Conservation (phyloP, 2,113 vertebrate species). For the Nibea albiflora region DNA sequence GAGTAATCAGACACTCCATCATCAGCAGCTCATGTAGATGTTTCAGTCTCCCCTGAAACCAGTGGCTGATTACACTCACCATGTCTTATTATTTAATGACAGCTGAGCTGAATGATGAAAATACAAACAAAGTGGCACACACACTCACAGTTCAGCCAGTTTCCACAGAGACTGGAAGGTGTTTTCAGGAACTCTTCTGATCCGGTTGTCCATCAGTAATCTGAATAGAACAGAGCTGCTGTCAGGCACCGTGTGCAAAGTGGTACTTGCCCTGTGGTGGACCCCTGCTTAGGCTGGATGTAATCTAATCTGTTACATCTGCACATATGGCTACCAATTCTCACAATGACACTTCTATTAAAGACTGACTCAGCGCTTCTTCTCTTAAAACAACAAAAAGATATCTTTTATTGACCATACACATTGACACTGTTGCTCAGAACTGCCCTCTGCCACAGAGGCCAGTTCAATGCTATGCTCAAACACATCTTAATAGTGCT, state of each 20-base stretch:
- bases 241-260: conserved; percentile 25
- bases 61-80: background rate
- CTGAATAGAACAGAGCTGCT: conserved; percentile 52
- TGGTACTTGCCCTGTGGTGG: background rate
- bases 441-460: background rate
- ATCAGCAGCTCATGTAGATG: background rate
- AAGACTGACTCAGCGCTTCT: background rate
- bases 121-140: background rate
- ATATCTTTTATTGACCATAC: too few relatives aligned
- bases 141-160: conserved; percentile 83
- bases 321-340: background rate
- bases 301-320: background rate
- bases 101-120: background rate
- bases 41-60: background rate
- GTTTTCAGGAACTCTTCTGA: conserved; percentile 84
- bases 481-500: background rate
- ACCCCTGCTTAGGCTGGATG: conserved; percentile 5
- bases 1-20: background rate
- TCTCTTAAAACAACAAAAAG: too few relatives aligned
- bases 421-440: background rate
- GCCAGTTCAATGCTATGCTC: background rate
- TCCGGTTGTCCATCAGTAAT: conserved; percentile 86
- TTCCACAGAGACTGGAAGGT: conserved; percentile 86
- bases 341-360: background rate
- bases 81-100: background rate